A percentile compares a stretch with the other conserved stretches of the same genome.
These are phyloP conservation scores for Ashinkailepas kermadecensis DNA, from an alignment of 2,888 invertebrate genomes.

Conservation along the genomic window DNA sequence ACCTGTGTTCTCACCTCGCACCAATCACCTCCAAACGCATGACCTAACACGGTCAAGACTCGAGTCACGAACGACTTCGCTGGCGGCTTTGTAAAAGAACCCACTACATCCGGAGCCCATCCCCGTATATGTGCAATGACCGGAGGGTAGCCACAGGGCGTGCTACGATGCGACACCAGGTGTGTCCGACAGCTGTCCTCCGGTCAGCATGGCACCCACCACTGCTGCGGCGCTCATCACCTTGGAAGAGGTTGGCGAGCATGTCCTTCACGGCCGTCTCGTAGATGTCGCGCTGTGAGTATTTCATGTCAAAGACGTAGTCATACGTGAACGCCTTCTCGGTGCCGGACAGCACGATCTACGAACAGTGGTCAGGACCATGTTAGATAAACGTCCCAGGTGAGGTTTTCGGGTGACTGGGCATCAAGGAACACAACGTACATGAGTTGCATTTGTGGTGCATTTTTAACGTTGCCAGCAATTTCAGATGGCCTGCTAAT, in stretches of 20 bases:
- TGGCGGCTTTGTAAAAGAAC: too few species aligned
- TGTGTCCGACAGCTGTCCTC: too few species aligned
- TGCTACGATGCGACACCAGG: too few species aligned
- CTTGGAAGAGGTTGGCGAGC: constrained; percentile 32
- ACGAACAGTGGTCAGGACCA: background rate
- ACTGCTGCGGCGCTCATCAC: constrained; percentile 21
- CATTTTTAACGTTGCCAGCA: too few species aligned
- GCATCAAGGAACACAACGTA: background rate
- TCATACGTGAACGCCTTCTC: constrained; percentile 75
- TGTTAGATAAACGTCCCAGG: background rate
- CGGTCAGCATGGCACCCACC: background rate
- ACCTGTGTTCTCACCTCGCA: too few species aligned
- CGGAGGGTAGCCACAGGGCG: too few species aligned
- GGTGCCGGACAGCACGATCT: constrained; percentile 50
- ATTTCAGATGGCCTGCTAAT: too few species aligned
- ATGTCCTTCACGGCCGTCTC: constrained; percentile 30
- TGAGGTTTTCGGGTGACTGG: background rate
- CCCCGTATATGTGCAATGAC: too few species aligned
- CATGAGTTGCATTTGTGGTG: background rate
- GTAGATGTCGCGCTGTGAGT: constrained; percentile 65
- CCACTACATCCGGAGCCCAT: too few species aligned
- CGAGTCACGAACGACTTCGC: too few species aligned
- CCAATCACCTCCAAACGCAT: too few species aligned
- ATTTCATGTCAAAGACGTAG: constrained; percentile 64
- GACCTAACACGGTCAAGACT: too few species aligned